Evolutionary conservation across 2,888 invertebrate genomes (phyloP).

Genomic region (Oxycera nigricornis): DNA sequence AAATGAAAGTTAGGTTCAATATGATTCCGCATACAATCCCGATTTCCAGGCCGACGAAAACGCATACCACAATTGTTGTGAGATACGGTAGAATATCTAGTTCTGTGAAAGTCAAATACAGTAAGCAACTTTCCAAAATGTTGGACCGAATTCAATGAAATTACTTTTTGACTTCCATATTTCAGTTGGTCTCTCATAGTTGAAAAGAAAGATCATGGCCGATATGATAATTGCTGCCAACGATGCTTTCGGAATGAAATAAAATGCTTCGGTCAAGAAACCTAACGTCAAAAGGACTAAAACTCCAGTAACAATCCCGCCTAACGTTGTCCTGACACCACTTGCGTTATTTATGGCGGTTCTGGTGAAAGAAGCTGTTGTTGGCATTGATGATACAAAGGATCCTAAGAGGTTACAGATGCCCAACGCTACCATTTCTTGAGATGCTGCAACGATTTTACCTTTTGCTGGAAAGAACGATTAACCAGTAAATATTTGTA

Average conservation of each 20-base stretch:
- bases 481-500: not conserved
- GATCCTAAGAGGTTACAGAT: conserved; percentile 80
- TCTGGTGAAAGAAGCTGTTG: conserved; percentile 84
- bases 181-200: conserved; percentile 70
- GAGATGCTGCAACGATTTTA: conserved; percentile 80
- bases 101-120: conserved; percentile 65
- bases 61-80: conserved; percentile 80
- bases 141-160: conserved; percentile 23
- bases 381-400: conserved; percentile 85
- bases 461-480: conserved; percentile 70
- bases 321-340: conserved; percentile 86
- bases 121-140: not conserved
- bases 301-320: conserved; percentile 77
- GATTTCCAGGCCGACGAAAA: conserved; percentile 82
- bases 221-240: conserved; percentile 87
- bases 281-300: conserved; percentile 81
- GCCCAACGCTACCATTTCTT: conserved; percentile 89
- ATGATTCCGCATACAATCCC: conserved; percentile 86
- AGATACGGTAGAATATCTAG: conserved; percentile 84
- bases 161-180: conserved; percentile 84
- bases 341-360: conserved; percentile 91
- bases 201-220: conserved; percentile 86
- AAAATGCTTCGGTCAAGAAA: conserved; percentile 80
- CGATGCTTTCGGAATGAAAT: conserved; percentile 84
- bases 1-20: conserved; percentile 79